These are phyloP conservation scores for Apocheima hispidaria DNA, from an alignment of 2,888 invertebrate species.

Conservation along the genomic window DNA sequence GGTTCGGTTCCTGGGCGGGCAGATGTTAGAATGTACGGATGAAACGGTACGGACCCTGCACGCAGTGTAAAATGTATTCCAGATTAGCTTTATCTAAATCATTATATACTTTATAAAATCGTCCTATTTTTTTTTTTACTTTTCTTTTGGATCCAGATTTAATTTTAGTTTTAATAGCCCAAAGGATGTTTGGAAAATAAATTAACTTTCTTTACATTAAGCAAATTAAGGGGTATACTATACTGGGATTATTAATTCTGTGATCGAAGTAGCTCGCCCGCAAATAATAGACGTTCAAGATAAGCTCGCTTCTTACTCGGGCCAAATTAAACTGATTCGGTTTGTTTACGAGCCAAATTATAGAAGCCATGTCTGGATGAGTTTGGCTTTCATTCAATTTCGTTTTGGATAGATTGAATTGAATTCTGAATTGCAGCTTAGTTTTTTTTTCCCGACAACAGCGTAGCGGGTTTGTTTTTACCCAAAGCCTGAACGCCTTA, in stretches of 20 bases:
- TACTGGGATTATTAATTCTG: constrained; percentile 12
- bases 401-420: neutral
- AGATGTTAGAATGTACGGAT: too few relatives aligned
- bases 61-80: too few relatives aligned
- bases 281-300: constrained; percentile 39
- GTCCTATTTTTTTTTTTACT: too few relatives aligned
- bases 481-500: too few relatives aligned
- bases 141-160: too few relatives aligned
- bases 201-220: too few relatives aligned
- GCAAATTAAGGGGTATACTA: constrained; percentile 11
- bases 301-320: constrained; percentile 39
- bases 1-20: too few relatives aligned
- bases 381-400: constrained; percentile 39
- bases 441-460: neutral
- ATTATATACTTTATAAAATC: too few relatives aligned
- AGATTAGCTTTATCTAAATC: too few relatives aligned
- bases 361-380: constrained; percentile 31
- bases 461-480: too few relatives aligned
- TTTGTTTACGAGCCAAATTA: constrained; percentile 53
- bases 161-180: neutral
- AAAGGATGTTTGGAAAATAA: neutral
- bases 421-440: neutral
- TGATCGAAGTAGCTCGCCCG: constrained; percentile 19
- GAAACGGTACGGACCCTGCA: too few relatives aligned
- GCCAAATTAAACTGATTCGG: constrained; percentile 47